A percentile compares a stretch with the other conserved stretches of the same genome.
Evolutionary conservation across 2,797 vertebrate genomes (phyloP).

Genomic region (Leucoraja ocellata): DNA sequence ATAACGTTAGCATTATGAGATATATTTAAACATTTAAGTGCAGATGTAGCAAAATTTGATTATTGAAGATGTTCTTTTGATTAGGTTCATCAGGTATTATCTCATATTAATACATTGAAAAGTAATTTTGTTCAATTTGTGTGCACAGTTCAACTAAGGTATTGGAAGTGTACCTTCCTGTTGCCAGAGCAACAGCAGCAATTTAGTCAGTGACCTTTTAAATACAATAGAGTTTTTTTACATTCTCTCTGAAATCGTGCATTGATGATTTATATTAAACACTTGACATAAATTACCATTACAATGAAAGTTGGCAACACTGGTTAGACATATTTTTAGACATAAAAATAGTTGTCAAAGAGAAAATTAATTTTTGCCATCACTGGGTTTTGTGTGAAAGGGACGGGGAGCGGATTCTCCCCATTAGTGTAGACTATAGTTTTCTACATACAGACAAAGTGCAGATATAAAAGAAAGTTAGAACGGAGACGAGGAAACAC

Average conservation of each 20-base stretch:
- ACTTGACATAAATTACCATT: not conserved
- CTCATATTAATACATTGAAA: not conserved
- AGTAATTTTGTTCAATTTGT: not conserved
- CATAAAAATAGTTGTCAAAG: not conserved
- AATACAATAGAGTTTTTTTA: not conserved
- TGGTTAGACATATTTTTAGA: not conserved
- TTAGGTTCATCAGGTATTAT: not conserved
- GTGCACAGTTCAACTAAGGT: not conserved
- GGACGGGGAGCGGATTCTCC: not conserved
- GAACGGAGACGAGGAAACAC: too few relatives aligned
- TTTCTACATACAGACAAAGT: too few relatives aligned
- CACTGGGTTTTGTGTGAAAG: not conserved
- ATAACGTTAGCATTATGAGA: not conserved
- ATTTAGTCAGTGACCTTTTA: conserved; percentile 21
- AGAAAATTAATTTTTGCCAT: not conserved
- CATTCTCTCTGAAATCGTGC: not conserved
- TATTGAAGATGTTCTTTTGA: conserved; percentile 19
- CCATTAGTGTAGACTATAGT: too few relatives aligned
- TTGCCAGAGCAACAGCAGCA: not conserved
- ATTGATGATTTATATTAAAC: not conserved
- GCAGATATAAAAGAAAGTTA: too few relatives aligned
- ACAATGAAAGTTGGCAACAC: not conserved
- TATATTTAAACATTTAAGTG: not conserved
- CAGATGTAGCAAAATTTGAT: not conserved
- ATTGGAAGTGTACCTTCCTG: not conserved